These are phyloP conservation scores for Eupithecia exiguata DNA, from an alignment of 2,888 invertebrate genomes.

Conservation along the genomic window DNA sequence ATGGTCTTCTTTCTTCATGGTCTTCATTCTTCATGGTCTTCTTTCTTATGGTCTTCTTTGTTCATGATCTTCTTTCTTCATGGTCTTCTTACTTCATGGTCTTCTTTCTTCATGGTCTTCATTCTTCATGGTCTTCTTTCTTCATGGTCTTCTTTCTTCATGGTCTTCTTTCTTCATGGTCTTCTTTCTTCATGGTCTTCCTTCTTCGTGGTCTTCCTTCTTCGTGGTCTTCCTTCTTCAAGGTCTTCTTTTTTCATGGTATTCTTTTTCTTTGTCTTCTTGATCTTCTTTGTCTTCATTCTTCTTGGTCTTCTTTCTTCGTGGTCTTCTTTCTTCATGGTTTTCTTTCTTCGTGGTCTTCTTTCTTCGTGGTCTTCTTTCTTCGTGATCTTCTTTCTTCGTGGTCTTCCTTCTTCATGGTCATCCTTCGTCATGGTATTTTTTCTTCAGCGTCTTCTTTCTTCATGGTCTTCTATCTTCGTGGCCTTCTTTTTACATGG, in stretches of 20 bases:
- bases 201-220: slow-evolving; percentile 21
- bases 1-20: slow-evolving; percentile 20
- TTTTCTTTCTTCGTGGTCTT: slow-evolving; percentile 24
- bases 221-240: slow-evolving; percentile 19
- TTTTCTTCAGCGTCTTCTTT: background rate
- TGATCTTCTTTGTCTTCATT: background rate
- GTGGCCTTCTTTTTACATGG: slow-evolving; percentile 19
- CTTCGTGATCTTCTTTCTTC: background rate
- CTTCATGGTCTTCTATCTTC: slow-evolving; percentile 26
- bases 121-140: slow-evolving; percentile 19
- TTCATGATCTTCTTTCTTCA: slow-evolving; percentile 23
- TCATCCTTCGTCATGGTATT: background rate
- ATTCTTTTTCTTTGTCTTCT: slow-evolving; percentile 19
- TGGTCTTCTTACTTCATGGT: slow-evolving; percentile 20
- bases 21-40: slow-evolving; percentile 28
- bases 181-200: slow-evolving; percentile 22
- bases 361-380: background rate
- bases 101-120: slow-evolving; percentile 26
- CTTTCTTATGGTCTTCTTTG: background rate
- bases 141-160: slow-evolving; percentile 27
- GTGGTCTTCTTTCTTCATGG: slow-evolving; percentile 20
- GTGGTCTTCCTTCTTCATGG: background rate
- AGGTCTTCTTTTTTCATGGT: slow-evolving; percentile 26
- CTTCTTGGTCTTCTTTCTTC: slow-evolving; percentile 23
- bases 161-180: slow-evolving; percentile 27